A percentile compares a stretch with the other conserved stretches of the same genome.
phyloP scores from a whole-genome alignment of 2,797 vertebrate genomes.

The Chrysocyon brachyurus region DNA sequence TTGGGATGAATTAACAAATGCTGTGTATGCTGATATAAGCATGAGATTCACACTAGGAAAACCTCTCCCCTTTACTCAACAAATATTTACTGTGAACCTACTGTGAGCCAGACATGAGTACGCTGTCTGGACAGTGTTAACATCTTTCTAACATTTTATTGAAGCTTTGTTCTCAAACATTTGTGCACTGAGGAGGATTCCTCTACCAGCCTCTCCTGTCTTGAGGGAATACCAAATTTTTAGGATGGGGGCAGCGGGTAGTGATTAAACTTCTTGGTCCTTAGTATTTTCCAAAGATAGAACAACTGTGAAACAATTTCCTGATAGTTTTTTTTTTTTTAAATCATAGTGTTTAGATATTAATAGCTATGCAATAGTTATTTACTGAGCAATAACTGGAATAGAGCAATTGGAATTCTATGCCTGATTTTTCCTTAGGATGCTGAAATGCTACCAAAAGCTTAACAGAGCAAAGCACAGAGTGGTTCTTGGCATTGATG shows the following conservation, averaged over 20 bases:
- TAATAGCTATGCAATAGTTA: not conserved
- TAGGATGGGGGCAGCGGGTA: accelerated
- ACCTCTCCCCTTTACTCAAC: not conserved
- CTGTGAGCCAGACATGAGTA: not conserved
- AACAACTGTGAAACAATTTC: not conserved
- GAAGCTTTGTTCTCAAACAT: not conserved
- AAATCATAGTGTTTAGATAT: not conserved
- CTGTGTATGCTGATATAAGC: not conserved
- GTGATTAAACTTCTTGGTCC: not conserved
- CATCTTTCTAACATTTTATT: not conserved
- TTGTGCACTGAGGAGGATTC: not conserved
- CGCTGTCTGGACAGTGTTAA: no score
- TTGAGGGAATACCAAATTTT: not conserved
- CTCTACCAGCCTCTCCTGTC: not conserved
- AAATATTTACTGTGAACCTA: not conserved
- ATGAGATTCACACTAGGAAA: not conserved
- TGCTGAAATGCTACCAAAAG: conserved; percentile 68
- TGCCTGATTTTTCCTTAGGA: not conserved
- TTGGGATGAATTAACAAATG: conserved; percentile 47
- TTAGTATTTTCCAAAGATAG: not conserved
- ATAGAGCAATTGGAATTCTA: not conserved
- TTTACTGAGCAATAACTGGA: not conserved
- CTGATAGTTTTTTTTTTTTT: not conserved
- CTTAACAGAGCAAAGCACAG: conserved; percentile 65
- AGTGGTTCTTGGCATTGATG: conserved; percentile 78